Base-by-base conservation (phyloP, 2,113 vertebrate genomes). In the Hippocampus comes region DNA sequence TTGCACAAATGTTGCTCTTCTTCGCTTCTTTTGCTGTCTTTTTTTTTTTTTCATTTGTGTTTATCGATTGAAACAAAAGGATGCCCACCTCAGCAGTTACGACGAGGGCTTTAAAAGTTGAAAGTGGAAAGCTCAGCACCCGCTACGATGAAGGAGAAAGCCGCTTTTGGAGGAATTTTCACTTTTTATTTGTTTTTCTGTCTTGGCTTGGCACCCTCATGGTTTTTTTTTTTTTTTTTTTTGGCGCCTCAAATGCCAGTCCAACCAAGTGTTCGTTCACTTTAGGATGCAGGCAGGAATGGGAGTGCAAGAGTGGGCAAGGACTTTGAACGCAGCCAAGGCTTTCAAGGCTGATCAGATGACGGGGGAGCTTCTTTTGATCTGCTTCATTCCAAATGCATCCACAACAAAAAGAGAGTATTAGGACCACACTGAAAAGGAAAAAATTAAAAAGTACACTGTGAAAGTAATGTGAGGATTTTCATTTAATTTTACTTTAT, bases 61-160 rank as follows among this genome's bases (percentile, higher is more conserved):
- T 61, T 61, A 61, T 61, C 59, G 59, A 61, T 61, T 51, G 59
- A 61, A 61, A 61, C 59, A 61, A 61, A 61, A 61, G 27, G 59
- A 34, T 34, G 59, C 27, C 18, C 27, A 34, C 27, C 27, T 61
- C 59, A 61, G 59, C 59, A 61, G 59, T 34, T 61, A 34, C 59
- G 59, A 18, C 15, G 15, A 34, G 25, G 23, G 56, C 59, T 61
- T 61, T 61, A 34, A 61, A 61, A 34, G 59, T 61, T 61, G 59
- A 18, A 61, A 61, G 59, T 61, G 27, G 59, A 61, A 61, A 61
- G 27, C 59, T 61, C 59, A 61, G 59, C 59, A 61, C 34, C 15
- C 15, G 6, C 27, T 30, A 61, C 15, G 18, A 61, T 8, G 27
- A 18, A 61, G 59, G 25, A 60, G 27, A 61, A 61, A 61, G 59